phyloP scores from a whole-genome alignment of 2,797 vertebrate genomes.

The Bovichtus variegatus region DNA sequence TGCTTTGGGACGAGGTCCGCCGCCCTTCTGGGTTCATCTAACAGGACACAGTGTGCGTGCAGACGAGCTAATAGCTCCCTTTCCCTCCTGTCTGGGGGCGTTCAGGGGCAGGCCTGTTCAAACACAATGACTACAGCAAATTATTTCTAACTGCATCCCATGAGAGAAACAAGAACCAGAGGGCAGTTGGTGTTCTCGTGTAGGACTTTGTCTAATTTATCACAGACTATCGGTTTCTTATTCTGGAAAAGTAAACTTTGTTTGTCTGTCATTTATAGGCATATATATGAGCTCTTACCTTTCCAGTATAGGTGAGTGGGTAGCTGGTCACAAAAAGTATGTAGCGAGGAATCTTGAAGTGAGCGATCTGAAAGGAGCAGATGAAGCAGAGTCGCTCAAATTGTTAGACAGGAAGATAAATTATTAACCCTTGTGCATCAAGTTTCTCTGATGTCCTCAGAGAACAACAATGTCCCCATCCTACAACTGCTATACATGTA shows the following conservation, averaged over 20 bases:
- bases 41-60: slow-evolving; percentile 53
- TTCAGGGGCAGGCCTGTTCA: slow-evolving; percentile 45
- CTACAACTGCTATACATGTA: too few relatives aligned
- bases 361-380: slow-evolving; percentile 87
- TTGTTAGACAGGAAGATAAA: background rate
- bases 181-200: slow-evolving; percentile 19
- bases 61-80: slow-evolving; percentile 71
- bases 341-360: slow-evolving; percentile 95
- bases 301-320: slow-evolving; percentile 91
- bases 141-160: slow-evolving; percentile 39
- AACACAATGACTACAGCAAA: slow-evolving; percentile 42
- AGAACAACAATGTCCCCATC: too few relatives aligned
- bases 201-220: slow-evolving; percentile 14
- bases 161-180: slow-evolving; percentile 47
- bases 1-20: slow-evolving; percentile 33
- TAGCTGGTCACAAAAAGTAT: slow-evolving; percentile 88
- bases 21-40: slow-evolving; percentile 51
- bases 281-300: slow-evolving; percentile 82
- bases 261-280: background rate
- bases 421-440: background rate
- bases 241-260: background rate
- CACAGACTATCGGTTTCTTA: slow-evolving; percentile 3
- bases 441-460: too few relatives aligned
- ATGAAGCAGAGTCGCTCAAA: background rate
- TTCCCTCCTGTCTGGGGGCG: slow-evolving; percentile 70